A percentile compares a stretch with the other conserved stretches of the same genome.
These are phyloP conservation scores for Tipula lateralis DNA, from an alignment of 2,888 invertebrate genomes.

Conservation along the genomic window DNA sequence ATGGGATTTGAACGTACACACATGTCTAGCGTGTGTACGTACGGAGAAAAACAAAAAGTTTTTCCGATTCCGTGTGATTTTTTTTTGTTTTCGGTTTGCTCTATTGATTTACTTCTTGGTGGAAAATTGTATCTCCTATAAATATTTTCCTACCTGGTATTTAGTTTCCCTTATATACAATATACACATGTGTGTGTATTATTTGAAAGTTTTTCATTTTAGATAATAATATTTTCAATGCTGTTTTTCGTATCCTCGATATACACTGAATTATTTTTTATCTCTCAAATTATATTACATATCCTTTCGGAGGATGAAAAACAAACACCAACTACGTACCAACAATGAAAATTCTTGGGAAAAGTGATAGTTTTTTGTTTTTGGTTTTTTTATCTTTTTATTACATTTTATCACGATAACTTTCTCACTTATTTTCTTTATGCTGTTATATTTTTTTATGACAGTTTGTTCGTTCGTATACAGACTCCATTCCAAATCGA, in stretches of 20 bases:
- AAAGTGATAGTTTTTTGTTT: constrained; percentile 9
- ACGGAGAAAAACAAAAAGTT: not conserved
- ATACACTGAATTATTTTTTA: not conserved
- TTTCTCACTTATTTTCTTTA: not conserved
- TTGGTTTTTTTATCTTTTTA: not conserved
- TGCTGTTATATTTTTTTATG: not conserved
- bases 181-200: not conserved
- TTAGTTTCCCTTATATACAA: not conserved
- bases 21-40: not conserved
- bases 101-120: constrained; percentile 11
- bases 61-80: not conserved
- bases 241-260: not conserved
- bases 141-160: not conserved
- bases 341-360: not conserved
- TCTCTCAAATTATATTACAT: not conserved
- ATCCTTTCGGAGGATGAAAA: not conserved
- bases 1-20: not conserved
- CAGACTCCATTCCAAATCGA: not conserved
- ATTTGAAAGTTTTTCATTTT: not conserved
- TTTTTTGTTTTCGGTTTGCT: not conserved
- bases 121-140: not conserved
- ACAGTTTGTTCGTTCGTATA: not conserved
- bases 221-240: not conserved
- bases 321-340: not conserved
- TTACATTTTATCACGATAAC: not conserved